phyloP scores from a whole-genome alignment of 2,113 vertebrate genomes.

The Tonatia bakeri region DNA sequence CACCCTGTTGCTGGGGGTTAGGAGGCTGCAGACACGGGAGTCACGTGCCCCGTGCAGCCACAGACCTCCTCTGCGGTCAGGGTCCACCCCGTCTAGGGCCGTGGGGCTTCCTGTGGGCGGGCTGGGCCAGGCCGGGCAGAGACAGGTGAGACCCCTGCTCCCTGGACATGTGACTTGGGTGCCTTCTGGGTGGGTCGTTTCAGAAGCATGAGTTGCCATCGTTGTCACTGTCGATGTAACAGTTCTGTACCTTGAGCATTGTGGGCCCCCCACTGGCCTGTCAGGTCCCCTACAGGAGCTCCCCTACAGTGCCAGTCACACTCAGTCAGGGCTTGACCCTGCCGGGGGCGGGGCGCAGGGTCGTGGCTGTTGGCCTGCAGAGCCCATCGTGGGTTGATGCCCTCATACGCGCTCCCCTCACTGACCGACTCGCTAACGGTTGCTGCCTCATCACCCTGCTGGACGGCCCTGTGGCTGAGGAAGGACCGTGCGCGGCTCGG shows the following conservation, averaged over 20 bases:
- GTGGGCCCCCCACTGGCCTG: rapidly evolving
- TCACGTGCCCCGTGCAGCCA: rapidly evolving
- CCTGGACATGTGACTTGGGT: rapidly evolving
- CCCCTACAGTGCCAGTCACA: neutral
- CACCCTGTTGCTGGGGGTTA: neutral
- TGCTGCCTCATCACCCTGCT: neutral
- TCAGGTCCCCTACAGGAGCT: neutral
- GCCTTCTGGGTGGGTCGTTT: rapidly evolving
- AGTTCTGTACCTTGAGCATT: neutral
- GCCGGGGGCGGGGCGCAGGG: too few species aligned
- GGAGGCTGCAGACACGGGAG: neutral
- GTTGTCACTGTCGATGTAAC: rapidly evolving
- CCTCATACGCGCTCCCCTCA: neutral
- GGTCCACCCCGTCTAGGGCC: neutral
- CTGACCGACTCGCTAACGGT: neutral
- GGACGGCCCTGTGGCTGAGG: neutral
- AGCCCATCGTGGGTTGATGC: rapidly evolving
- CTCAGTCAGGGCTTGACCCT: neutral
- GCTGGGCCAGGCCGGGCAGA: too few species aligned
- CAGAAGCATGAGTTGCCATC: neutral
- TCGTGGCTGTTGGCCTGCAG: neutral
- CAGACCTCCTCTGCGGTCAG: neutral
- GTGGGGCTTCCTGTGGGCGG: rapidly evolving
- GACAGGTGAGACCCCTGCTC: neutral
- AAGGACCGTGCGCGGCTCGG: neutral